Conservation (phyloP, 2,113 vertebrate genomes). For the Gorilla gorilla region DNA sequence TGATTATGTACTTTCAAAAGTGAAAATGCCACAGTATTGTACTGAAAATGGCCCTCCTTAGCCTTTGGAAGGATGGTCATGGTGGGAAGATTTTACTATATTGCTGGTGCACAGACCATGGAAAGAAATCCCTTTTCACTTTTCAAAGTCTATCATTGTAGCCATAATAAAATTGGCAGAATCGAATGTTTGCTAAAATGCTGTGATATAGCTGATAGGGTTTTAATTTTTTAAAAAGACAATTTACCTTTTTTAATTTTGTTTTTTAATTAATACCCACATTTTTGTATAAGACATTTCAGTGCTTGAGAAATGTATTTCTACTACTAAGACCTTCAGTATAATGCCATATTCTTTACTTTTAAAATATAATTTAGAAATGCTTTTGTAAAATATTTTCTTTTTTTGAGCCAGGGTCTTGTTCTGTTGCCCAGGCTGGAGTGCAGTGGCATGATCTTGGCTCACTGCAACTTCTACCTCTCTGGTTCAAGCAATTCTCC, state of each 20-base stretch:
- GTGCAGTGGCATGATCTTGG: no score
- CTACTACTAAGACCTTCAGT: neutral
- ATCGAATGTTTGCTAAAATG: constrained; percentile 44
- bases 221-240: neutral
- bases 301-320: neutral
- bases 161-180: neutral
- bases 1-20: neutral
- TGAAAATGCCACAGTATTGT: neutral
- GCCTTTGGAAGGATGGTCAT: neutral
- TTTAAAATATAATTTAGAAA: neutral
- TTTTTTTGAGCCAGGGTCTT: neutral
- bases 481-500: no score
- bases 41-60: neutral
- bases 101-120: neutral
- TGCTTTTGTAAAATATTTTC: neutral
- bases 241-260: neutral
- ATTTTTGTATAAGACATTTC: constrained; percentile 15
- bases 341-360: neutral
- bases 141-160: constrained; percentile 19
- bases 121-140: neutral
- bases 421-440: no score
- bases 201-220: neutral
- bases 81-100: neutral
- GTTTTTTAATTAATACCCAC: neutral
- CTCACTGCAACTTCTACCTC: no score